These are phyloP conservation scores for Polyommatus iphigenia DNA, from an alignment of 2,888 invertebrate genomes.

Conservation along the genomic window DNA sequence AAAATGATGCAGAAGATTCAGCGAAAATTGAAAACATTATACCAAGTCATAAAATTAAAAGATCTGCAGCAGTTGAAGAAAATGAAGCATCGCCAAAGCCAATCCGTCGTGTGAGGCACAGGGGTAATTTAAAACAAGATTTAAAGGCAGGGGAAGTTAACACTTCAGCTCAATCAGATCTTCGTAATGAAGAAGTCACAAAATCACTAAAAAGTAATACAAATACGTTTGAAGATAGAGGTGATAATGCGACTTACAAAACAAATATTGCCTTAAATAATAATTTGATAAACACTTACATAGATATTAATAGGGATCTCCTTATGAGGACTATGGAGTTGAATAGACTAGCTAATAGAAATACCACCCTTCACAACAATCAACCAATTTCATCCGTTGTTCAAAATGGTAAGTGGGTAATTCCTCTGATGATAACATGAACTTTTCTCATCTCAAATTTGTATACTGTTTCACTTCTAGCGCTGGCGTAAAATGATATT, in stretches of 20 bases:
- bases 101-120: neutral
- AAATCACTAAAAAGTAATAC: neutral
- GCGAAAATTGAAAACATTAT: neutral
- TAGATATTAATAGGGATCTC: neutral
- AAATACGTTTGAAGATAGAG: neutral
- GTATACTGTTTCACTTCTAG: neutral
- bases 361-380: neutral
- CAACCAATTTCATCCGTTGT: neutral
- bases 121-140: neutral
- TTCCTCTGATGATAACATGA: neutral
- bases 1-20: neutral
- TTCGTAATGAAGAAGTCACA: neutral
- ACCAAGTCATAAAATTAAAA: neutral
- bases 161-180: neutral
- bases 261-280: neutral
- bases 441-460: neutral
- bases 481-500: neutral
- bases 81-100: neutral
- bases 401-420: neutral
- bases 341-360: neutral
- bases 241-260: neutral
- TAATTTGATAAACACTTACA: neutral
- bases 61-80: slow-evolving; percentile 1
- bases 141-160: neutral
- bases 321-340: neutral